phyloP scores from a whole-genome alignment of 1,140 invertebrate species.

The Drosophila nebulosa region DNA sequence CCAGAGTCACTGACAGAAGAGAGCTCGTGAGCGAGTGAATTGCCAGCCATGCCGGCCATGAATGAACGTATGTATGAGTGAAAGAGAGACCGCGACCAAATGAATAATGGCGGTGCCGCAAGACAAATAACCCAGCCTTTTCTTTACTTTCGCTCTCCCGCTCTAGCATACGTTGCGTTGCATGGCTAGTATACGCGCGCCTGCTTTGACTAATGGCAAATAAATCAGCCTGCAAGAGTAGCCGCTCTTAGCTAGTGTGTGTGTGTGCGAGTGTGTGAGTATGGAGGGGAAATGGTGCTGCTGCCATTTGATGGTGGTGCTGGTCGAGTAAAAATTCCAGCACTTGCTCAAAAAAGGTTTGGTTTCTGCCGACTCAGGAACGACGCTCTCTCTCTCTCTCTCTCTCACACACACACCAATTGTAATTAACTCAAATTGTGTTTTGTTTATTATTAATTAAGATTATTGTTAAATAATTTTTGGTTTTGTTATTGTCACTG shows the following conservation, averaged over 20 bases:
- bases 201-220: slow-evolving; percentile 77
- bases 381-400: slow-evolving; percentile 1
- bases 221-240: slow-evolving; percentile 64
- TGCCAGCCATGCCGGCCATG: slow-evolving; percentile 11
- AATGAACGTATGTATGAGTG: slow-evolving; percentile 36
- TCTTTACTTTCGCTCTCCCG: slow-evolving; percentile 48
- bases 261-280: slow-evolving; percentile 6
- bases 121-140: slow-evolving; percentile 80
- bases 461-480: not conserved
- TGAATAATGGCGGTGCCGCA: slow-evolving; percentile 80
- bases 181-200: slow-evolving; percentile 54
- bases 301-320: slow-evolving; percentile 5
- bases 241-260: slow-evolving; percentile 31
- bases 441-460: slow-evolving; percentile 33
- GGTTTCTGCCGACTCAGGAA: slow-evolving; percentile 1
- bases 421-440: slow-evolving; percentile 5
- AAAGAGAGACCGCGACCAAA: slow-evolving; percentile 39
- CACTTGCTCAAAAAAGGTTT: slow-evolving; percentile 30
- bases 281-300: slow-evolving; percentile 39
- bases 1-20: not conserved
- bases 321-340: slow-evolving; percentile 22
- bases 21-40: slow-evolving; percentile 53
- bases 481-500: not conserved
- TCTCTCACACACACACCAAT: not conserved
- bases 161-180: slow-evolving; percentile 29